Conservation (phyloP, 2,797 vertebrate genomes). For the Remorina albescens region DNA sequence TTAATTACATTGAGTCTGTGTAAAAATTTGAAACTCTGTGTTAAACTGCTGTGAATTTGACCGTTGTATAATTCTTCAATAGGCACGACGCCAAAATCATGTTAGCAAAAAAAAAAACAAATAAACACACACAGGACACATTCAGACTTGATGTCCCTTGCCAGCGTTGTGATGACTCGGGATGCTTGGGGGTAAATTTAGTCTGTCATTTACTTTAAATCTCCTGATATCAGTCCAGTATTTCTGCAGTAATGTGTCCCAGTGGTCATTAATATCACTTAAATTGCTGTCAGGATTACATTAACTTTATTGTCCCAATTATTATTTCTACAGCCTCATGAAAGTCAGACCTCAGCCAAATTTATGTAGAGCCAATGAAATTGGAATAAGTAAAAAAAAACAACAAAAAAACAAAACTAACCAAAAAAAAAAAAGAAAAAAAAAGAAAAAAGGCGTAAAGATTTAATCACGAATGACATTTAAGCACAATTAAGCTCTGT, state of each 20-base stretch:
- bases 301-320: constrained; percentile 48
- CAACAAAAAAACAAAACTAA: constrained; percentile 21
- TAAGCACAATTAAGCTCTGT: constrained; percentile 37
- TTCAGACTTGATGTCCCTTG: constrained; percentile 20
- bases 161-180: constrained; percentile 26
- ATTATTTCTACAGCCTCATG: constrained; percentile 27
- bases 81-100: constrained; percentile 22
- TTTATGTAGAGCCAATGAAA: constrained; percentile 33
- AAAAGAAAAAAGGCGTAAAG: constrained; percentile 17
- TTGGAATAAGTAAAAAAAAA: constrained; percentile 19
- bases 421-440: constrained; percentile 20
- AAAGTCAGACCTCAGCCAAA: constrained; percentile 37
- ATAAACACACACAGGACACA: constrained; percentile 22
- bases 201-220: constrained; percentile 26
- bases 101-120: constrained; percentile 1
- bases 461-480: constrained; percentile 62
- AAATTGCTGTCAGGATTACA: constrained; percentile 44
- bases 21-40: constrained; percentile 54
- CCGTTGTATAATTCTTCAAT: constrained; percentile 21
- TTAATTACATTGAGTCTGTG: constrained; percentile 52
- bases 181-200: constrained; percentile 22
- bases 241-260: constrained; percentile 30
- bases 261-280: constrained; percentile 48
- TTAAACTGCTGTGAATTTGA: constrained; percentile 12
- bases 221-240: constrained; percentile 19